These are phyloP conservation scores for Phenacoccus solenopsis DNA, from an alignment of 1,140 invertebrate species.

Conservation along the genomic window DNA sequence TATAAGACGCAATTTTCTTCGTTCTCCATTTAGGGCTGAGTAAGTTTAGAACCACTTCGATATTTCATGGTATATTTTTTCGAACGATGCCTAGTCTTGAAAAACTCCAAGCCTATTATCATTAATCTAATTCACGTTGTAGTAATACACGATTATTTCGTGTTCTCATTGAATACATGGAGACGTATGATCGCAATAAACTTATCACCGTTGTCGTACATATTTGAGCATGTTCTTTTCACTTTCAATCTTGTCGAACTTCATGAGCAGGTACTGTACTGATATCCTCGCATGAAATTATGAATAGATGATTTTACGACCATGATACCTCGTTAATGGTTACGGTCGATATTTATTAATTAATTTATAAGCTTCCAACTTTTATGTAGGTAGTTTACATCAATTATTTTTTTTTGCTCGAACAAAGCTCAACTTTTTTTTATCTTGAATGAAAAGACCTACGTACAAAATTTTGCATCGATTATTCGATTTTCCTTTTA, in stretches of 20 bases:
- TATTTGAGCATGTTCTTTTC: background rate
- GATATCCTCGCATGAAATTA: too few species aligned
- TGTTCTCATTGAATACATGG: background rate
- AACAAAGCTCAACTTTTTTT: too few species aligned
- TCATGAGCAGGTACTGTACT: too few species aligned
- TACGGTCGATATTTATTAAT: too few species aligned
- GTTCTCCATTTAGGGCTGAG: background rate
- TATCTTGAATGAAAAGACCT: too few species aligned
- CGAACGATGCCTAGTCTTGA: background rate
- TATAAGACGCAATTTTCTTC: background rate
- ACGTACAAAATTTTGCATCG: too few species aligned
- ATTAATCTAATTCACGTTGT: background rate
- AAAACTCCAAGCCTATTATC: background rate
- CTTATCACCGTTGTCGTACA: background rate
- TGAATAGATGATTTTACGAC: too few species aligned
- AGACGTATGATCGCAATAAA: background rate
- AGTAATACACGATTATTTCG: background rate
- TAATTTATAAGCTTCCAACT: too few species aligned
- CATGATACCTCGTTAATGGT: too few species aligned
- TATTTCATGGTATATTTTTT: background rate
- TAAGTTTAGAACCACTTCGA: background rate
- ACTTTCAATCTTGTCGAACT: background rate
- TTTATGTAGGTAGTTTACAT: too few species aligned
- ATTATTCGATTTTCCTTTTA: too few species aligned
- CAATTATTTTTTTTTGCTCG: too few species aligned